Percentiles rank a stretch among this genome's conserved stretches.
Evolutionary conservation across 2,113 vertebrate species (phyloP).

Genomic region (Lutjanus erythropterus): DNA sequence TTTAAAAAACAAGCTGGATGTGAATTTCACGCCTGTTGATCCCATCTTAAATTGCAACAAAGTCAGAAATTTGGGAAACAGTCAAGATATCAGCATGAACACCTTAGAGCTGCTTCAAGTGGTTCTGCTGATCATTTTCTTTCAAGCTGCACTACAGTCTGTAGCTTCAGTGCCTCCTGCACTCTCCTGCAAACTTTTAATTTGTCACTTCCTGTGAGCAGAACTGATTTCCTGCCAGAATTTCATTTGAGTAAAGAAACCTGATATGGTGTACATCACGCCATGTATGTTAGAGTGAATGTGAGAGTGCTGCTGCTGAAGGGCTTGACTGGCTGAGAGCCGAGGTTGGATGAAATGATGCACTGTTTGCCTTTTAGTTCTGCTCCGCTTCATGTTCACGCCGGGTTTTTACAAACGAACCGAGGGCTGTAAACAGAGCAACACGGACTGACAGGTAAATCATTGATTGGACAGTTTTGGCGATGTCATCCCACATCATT

Average conservation of each 20-base stretch:
- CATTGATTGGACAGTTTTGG: not conserved
- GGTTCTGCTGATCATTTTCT: constrained; percentile 3
- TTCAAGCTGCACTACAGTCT: constrained; percentile 1
- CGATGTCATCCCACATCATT: not conserved
- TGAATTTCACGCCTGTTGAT: not conserved
- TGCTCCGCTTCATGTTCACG: not conserved
- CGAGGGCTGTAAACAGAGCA: not conserved
- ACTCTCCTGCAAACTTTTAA: constrained; percentile 19
- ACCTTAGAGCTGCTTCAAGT: not conserved
- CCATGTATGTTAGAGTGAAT: not conserved
- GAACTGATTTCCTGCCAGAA: constrained; percentile 23
- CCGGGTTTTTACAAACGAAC: not conserved
- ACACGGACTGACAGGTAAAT: not conserved
- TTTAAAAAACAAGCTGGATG: not conserved
- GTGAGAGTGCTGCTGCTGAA: not conserved
- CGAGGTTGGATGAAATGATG: not conserved
- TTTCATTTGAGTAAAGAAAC: constrained; percentile 8
- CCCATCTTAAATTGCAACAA: not conserved
- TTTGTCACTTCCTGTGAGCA: constrained; percentile 6
- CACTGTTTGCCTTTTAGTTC: not conserved
- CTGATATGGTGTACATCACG: not conserved
- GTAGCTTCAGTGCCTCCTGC: not conserved
- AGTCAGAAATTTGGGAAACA: not conserved
- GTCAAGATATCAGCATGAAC: not conserved
- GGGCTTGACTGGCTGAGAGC: not conserved